Evolutionary conservation across 1,140 invertebrate species (phyloP), one percentile per base, ranked within the genome.

Genomic region (Lepeophtheirus salmonis): DNA sequence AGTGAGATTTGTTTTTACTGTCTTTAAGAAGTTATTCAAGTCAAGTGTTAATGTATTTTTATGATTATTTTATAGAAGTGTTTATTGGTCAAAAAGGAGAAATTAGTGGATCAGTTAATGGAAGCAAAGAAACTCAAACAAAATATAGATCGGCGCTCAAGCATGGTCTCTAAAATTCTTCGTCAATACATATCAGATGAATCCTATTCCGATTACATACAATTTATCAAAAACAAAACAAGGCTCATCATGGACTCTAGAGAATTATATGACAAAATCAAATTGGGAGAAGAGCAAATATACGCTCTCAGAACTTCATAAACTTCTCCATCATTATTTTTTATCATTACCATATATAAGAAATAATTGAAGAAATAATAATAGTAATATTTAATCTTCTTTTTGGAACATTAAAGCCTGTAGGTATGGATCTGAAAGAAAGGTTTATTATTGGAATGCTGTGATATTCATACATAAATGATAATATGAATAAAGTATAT

Each of bases 191-290:
- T 91, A 58, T 78, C 76, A 61, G 75, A 78, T 14, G 80, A 84
- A 54, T 80, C 88, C 66, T 84, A 80, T 68, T 79, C 80, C 20
- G 84, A 89, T 66, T 90, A 88, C 68, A 81, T 85, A 65, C 83
- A 88, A 69, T 90, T 87, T 70, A 83, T 89, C 65, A 84, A 84
- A 67, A 89, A 88, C 83, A 90, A 89, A 75, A 83, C 84, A n/a
- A 87, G 86, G 73, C 72, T 90, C 51, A 81, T 87, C 64, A 82
- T 89, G 69, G 86, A 89, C 68, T 77, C 81, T 58, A 76, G 85
- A 64, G 85, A 89, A 68, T 81, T 89, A 62, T 80, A 84, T 64
- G 86, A 90, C 68, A 87, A 87, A 72, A 86, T 91, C 62, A 83
- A 84, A 67, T 74, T 86, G 51, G 84, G 84, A 25, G 83, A 88